Conservation (phyloP, 2,797 vertebrate genomes). For the Mastacembelus armatus region DNA sequence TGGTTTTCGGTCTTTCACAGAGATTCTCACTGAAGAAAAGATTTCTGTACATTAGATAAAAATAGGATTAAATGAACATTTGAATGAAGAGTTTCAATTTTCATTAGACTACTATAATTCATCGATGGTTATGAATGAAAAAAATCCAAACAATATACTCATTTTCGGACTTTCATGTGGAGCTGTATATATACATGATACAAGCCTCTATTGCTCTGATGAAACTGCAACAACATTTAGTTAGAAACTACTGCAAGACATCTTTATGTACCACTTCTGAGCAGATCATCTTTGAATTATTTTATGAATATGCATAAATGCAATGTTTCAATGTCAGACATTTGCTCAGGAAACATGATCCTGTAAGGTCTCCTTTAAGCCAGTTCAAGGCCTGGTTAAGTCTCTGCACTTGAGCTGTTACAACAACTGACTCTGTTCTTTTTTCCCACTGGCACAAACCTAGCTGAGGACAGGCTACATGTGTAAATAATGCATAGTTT, state of each 20-base stretch:
- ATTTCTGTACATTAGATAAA: neutral
- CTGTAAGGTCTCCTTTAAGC: slow-evolving; percentile 52
- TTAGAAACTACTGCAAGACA: slow-evolving; percentile 5
- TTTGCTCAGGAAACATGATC: slow-evolving; percentile 57
- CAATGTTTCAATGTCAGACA: slow-evolving; percentile 56
- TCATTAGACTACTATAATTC: neutral
- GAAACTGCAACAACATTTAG: neutral
- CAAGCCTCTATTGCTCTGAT: neutral
- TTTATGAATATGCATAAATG: slow-evolving; percentile 35
- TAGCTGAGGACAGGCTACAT: slow-evolving; percentile 13
- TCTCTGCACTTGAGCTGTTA: slow-evolving; percentile 30
- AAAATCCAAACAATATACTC: neutral
- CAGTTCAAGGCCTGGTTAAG: slow-evolving; percentile 57
- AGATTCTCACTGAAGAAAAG: too few species aligned
- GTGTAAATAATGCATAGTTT: slow-evolving; percentile 65
- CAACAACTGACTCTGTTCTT: slow-evolving; percentile 27
- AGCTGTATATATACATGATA: neutral
- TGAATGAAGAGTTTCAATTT: neutral
- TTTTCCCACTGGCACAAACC: slow-evolving; percentile 19
- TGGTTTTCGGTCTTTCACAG: too few species aligned
- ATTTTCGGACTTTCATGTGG: neutral
- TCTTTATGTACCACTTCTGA: slow-evolving; percentile 2
- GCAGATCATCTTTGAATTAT: slow-evolving; percentile 30
- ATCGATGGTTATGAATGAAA: slow-evolving; percentile 2
- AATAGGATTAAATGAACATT: neutral